phyloP scores from a whole-genome alignment of 2,888 invertebrate genomes.

The Eurytoma adleriae region DNA sequence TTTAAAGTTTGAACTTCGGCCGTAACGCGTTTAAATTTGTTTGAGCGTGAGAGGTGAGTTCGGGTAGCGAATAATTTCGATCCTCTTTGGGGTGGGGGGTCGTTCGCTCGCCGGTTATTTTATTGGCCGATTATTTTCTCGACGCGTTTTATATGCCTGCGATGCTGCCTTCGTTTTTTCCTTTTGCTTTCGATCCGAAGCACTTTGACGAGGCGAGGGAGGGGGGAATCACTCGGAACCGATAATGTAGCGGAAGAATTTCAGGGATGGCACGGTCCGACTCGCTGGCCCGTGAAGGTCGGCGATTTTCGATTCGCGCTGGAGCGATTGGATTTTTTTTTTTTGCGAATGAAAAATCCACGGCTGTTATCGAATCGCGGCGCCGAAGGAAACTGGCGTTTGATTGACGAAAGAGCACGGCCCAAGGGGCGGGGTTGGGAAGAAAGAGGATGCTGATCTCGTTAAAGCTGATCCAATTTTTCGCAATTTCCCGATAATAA shows the following conservation, averaged over 20 bases:
- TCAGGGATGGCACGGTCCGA: neutral
- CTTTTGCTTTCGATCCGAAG: neutral
- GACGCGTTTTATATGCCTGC: neutral
- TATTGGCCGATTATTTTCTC: slow-evolving; percentile 6
- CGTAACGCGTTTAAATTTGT: slow-evolving; percentile 19
- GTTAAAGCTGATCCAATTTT: slow-evolving; percentile 21
- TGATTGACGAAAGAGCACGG: neutral
- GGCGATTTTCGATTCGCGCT: neutral
- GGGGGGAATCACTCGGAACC: neutral
- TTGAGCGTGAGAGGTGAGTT: neutral
- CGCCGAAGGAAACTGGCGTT: no score
- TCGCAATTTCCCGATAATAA: slow-evolving; percentile 19
- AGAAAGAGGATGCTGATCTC: slow-evolving; percentile 3
- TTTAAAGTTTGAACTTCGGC: neutral
- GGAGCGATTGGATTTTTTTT: neutral
- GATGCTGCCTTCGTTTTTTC: no score
- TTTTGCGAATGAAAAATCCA: slow-evolving; percentile 1
- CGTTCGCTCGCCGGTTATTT: neutral
- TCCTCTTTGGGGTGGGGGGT: neutral
- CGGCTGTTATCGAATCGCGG: neutral
- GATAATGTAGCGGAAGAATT: slow-evolving; percentile 17
- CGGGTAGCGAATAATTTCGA: neutral
- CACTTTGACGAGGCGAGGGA: neutral
- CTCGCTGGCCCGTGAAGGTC: neutral
- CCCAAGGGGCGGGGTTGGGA: neutral